A percentile compares a stretch with the other conserved stretches of the same genome.
These are phyloP conservation scores for Nymphicus hollandicus DNA, from an alignment of 2,113 vertebrate genomes.

Conservation along the genomic window DNA sequence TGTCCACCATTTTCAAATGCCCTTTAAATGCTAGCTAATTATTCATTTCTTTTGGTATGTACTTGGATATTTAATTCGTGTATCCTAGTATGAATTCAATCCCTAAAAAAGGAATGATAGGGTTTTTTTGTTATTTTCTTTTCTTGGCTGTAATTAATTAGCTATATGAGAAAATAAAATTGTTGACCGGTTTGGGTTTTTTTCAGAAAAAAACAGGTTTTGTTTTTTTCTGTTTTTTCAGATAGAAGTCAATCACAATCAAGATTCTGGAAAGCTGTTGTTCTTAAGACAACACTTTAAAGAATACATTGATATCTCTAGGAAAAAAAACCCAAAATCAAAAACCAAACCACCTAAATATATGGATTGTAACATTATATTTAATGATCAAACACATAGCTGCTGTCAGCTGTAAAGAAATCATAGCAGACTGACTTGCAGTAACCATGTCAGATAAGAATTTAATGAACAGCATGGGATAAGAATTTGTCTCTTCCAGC, in stretches of 20 bases:
- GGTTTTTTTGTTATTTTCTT: background rate
- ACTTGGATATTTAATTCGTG: background rate
- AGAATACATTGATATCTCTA: background rate
- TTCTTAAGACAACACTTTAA: background rate
- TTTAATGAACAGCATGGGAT: background rate
- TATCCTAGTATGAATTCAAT: background rate
- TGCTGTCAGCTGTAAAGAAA: background rate
- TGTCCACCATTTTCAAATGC: background rate
- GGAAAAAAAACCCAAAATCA: background rate
- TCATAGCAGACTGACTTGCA: background rate
- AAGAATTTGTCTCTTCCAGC: background rate
- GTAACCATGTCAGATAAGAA: background rate
- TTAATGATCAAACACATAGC: background rate
- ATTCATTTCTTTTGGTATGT: background rate
- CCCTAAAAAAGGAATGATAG: background rate
- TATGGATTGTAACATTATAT: background rate
- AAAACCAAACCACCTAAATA: background rate
- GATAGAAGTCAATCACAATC: background rate
- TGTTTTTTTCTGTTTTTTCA: background rate
- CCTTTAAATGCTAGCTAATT: background rate
- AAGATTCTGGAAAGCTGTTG: background rate
- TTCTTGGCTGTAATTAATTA: background rate
- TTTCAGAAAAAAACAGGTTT: background rate
- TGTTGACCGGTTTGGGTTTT: accelerated
- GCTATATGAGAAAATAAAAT: background rate